Conservation (phyloP, 2,888 invertebrate genomes). For the Stenichneumon culpator region DNA sequence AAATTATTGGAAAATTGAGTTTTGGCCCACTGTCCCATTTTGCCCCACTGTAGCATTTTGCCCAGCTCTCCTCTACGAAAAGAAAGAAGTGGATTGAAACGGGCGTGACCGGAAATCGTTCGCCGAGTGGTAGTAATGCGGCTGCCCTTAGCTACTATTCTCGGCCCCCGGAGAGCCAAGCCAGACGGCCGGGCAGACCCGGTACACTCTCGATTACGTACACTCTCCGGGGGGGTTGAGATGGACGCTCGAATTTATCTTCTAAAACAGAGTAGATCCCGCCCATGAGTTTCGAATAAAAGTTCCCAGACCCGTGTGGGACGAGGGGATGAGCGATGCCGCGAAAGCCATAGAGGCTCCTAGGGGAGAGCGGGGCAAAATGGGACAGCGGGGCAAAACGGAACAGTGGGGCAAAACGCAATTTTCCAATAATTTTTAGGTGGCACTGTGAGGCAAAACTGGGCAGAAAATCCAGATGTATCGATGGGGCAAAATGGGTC, state of each 20-base stretch:
- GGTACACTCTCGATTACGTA: conserved; percentile 57
- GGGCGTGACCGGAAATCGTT: conserved; percentile 19
- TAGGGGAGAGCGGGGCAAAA: no score
- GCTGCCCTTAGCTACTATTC: neutral
- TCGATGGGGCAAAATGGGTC: no score
- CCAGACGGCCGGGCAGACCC: conserved; percentile 49
- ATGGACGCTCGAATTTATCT: conserved; percentile 71
- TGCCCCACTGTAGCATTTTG: no score
- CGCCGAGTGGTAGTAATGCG: neutral
- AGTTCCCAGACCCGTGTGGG: conserved; percentile 50
- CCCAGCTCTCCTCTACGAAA: no score
- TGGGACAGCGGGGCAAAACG: no score
- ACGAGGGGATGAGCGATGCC: conserved; percentile 12
- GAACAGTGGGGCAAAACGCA: no score
- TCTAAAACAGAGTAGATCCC: conserved; percentile 64
- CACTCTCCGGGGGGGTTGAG: conserved; percentile 25
- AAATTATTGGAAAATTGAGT: no score
- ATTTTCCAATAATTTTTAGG: no score
- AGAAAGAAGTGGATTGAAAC: no score
- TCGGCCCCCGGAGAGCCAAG: conserved; percentile 31
- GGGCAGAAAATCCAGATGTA: no score
- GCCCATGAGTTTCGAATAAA: conserved; percentile 67
- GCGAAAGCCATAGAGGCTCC: conserved; percentile 33
- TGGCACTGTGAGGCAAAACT: no score
- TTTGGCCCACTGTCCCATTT: no score